Evolutionary conservation across 2,888 invertebrate genomes (phyloP).

Genomic region (Odontocolon sp.): DNA sequence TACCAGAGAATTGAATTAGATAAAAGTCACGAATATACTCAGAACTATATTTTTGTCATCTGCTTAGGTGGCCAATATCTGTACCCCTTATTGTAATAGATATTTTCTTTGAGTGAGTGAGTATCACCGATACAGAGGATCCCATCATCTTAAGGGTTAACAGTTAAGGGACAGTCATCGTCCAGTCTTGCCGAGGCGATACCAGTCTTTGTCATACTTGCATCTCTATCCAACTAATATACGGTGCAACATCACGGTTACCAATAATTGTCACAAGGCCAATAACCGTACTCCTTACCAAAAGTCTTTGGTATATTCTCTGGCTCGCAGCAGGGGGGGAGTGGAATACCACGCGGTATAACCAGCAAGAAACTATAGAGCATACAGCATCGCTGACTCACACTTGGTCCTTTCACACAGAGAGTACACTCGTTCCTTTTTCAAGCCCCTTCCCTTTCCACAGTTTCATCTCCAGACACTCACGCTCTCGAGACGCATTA

Average conservation of each 20-base stretch:
- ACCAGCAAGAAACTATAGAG: slow-evolving; percentile 31
- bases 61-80: too few species aligned
- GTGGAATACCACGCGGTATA: neutral
- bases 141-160: neutral
- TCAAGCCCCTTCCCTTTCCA: slow-evolving; percentile 14
- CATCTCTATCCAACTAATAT: neutral
- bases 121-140: neutral
- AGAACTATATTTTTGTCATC: too few species aligned
- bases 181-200: neutral
- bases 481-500: slow-evolving; percentile 55
- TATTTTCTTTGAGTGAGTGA: neutral
- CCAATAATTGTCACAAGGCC: too few species aligned
- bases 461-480: slow-evolving; percentile 45
- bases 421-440: neutral
- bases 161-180: too few species aligned
- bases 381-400: slow-evolving; percentile 54
- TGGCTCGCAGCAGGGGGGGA: neutral
- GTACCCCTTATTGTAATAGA: too few species aligned
- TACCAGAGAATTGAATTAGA: too few species aligned
- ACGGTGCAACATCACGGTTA: too few species aligned
- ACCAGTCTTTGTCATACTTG: neutral
- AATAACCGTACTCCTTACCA: slow-evolving; percentile 8
- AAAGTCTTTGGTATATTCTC: too few species aligned
- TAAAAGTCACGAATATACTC: too few species aligned
- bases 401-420: slow-evolving; percentile 39